Conservation (phyloP, 2,113 vertebrate genomes). For the Eubucco bourcierii region DNA sequence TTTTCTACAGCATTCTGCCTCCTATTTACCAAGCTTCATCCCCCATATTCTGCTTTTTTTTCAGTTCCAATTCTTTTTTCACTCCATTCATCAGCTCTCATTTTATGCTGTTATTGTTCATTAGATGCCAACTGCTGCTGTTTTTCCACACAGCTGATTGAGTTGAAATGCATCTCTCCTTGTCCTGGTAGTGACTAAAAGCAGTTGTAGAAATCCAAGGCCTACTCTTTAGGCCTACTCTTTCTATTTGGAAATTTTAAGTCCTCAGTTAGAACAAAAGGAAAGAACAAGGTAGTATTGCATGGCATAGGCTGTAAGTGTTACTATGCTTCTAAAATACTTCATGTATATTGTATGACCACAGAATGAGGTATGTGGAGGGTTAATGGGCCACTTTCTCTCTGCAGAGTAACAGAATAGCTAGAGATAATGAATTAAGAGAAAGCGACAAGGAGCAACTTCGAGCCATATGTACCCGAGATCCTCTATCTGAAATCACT, state of each 20-base stretch:
- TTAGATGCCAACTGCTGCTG: neutral
- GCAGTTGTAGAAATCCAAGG: neutral
- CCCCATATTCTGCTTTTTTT: neutral
- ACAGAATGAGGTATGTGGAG: neutral
- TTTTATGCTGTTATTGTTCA: neutral
- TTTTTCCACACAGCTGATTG: neutral
- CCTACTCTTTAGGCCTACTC: neutral
- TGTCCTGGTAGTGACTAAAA: neutral
- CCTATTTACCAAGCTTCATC: neutral
- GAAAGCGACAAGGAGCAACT: conserved; percentile 93
- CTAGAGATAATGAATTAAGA: conserved; percentile 91
- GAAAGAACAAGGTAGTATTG: neutral
- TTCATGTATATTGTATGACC: neutral
- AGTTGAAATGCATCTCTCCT: neutral
- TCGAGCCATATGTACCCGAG: conserved; percentile 90
- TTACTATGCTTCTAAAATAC: neutral
- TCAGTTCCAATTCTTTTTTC: neutral
- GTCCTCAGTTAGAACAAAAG: neutral
- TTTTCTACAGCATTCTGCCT: neutral
- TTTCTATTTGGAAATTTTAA: neutral
- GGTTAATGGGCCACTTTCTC: conserved; percentile 12
- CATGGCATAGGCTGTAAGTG: neutral
- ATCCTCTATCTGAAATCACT: conserved; percentile 98
- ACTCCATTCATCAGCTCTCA: neutral
- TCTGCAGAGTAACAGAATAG: conserved; percentile 90